phyloP scores from a whole-genome alignment of 2,797 vertebrate genomes.

The Chloroceryle amazona region DNA sequence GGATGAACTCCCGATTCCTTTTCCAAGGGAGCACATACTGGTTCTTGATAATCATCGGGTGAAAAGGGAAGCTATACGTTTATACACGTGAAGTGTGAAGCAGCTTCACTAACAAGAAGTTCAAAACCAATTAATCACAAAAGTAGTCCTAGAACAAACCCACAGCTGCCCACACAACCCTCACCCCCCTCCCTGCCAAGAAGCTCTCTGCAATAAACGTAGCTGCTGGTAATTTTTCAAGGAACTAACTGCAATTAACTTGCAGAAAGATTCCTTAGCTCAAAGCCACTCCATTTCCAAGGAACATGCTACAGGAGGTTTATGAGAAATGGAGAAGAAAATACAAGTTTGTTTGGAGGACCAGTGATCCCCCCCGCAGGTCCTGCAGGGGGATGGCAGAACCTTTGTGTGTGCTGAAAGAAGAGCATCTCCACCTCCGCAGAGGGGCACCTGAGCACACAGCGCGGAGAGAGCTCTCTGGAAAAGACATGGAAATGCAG shows the following conservation, averaged over 20 bases:
- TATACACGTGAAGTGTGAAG: background rate
- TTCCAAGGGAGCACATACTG: background rate
- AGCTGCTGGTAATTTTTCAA: background rate
- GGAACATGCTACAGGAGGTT: background rate
- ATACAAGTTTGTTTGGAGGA: background rate
- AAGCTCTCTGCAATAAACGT: background rate
- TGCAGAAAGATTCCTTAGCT: background rate
- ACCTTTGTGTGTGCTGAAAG: background rate
- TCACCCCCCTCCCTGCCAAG: background rate
- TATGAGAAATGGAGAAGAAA: background rate
- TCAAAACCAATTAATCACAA: background rate
- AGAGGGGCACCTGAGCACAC: background rate
- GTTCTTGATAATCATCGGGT: background rate
- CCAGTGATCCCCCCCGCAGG: background rate
- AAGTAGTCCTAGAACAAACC: background rate
- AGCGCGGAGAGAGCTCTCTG: background rate
- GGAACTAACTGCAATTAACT: background rate
- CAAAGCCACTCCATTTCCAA: background rate
- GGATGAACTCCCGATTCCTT: background rate
- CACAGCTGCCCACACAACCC: background rate
- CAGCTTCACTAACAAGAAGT: background rate
- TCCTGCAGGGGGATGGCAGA: background rate
- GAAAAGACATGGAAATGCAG: background rate
- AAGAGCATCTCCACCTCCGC: background rate
- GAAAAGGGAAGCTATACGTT: background rate